A percentile compares a stretch with the other conserved stretches of the same genome.
Evolutionary conservation across 2,888 invertebrate genomes (phyloP).

Genomic region (Eurois occulta): DNA sequence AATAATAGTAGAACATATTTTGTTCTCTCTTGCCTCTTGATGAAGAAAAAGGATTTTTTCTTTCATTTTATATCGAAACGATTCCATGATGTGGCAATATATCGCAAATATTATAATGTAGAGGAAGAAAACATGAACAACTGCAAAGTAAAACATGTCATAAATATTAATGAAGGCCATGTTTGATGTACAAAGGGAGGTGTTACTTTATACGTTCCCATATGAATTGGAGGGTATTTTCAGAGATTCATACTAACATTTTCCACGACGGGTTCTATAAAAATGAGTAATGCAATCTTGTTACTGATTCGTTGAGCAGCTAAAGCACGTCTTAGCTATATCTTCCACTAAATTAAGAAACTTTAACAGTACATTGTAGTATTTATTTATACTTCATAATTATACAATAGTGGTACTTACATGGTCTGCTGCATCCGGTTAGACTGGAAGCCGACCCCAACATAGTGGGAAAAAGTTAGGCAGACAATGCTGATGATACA

Average conservation of each 20-base stretch:
- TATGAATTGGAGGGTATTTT: slow-evolving; percentile 2
- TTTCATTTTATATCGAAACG: neutral
- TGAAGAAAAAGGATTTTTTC: no score
- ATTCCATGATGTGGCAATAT: neutral
- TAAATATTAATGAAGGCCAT: slow-evolving; percentile 39
- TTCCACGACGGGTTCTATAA: neutral
- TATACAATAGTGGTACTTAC: no score
- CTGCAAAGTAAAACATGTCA: slow-evolving; percentile 18
- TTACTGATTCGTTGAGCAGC: neutral
- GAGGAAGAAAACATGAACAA: neutral
- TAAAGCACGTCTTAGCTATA: neutral
- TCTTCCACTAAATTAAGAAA: neutral
- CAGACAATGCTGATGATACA: no score
- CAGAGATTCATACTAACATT: neutral
- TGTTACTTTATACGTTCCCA: slow-evolving; percentile 13
- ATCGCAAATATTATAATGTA: neutral
- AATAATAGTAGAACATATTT: no score
- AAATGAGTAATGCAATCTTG: neutral
- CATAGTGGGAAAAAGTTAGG: no score
- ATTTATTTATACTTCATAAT: neutral
- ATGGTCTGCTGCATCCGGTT: no score
- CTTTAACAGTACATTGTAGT: no score
- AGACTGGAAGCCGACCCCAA: no score
- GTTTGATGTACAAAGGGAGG: slow-evolving; percentile 30
- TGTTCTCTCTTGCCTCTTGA: no score